Percentiles rank a stretch among this genome's conserved stretches.
Conservation (phyloP, 2,888 invertebrate species). For the Nipponacmea schrenckii region DNA sequence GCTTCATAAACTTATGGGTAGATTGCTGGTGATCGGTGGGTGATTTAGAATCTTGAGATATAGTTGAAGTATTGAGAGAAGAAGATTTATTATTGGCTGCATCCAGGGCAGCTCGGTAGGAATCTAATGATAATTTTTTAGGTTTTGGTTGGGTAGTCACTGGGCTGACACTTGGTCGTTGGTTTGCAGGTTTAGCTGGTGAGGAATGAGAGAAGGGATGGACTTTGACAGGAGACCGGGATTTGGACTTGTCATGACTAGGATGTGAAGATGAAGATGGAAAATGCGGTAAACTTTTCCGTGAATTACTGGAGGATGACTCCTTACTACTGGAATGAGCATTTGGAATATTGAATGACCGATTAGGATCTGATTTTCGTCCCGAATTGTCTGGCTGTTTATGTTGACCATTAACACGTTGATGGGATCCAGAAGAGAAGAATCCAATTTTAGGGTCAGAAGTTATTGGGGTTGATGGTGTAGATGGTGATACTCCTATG, state of each 20-base stretch:
- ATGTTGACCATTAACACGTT: not conserved
- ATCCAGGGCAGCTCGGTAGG: too few species aligned
- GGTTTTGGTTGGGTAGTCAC: not conserved
- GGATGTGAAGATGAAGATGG: not conserved
- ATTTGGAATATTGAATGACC: not conserved
- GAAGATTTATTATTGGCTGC: too few species aligned
- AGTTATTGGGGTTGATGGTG: not conserved
- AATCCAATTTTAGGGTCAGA: not conserved
- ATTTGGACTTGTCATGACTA: not conserved
- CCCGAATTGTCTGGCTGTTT: not conserved
- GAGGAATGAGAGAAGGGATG: slow-evolving; percentile 2
- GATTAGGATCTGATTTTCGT: not conserved
- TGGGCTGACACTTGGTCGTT: not conserved
- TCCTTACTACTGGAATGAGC: not conserved
- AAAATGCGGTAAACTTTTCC: not conserved
- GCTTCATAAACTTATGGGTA: too few species aligned
- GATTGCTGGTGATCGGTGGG: too few species aligned
- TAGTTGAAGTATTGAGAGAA: too few species aligned
- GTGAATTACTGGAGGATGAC: not conserved
- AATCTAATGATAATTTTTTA: not conserved
- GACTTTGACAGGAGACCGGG: not conserved
- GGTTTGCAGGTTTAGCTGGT: not conserved
- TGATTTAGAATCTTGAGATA: too few species aligned
- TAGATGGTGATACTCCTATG: not conserved
- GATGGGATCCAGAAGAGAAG: not conserved